phyloP scores from a whole-genome alignment of 2,113 vertebrate species.

The Tragelaphus strepsiceros region DNA sequence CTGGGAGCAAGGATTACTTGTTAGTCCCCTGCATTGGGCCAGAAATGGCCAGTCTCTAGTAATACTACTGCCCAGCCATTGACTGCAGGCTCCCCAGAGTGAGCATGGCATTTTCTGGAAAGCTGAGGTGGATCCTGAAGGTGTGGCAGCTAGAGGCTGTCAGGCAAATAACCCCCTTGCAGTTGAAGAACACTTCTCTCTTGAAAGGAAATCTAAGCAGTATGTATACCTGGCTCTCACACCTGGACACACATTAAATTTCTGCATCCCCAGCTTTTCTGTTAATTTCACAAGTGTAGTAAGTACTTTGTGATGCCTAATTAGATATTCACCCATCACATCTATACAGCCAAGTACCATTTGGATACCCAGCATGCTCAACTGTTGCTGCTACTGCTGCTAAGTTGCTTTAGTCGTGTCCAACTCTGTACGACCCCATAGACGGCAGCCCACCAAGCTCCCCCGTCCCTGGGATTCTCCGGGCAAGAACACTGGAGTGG shows the following conservation, averaged over 20 bases:
- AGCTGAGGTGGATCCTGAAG: background rate
- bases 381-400: no score
- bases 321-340: background rate
- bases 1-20: background rate
- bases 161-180: background rate
- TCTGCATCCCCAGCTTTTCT: background rate
- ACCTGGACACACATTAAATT: background rate
- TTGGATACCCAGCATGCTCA: background rate
- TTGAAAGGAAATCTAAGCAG: background rate
- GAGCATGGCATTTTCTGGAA: background rate
- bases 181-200: background rate
- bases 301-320: background rate
- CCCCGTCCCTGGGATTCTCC: no score
- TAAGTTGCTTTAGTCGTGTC: no score
- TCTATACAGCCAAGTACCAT: background rate
- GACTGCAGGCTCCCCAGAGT: background rate
- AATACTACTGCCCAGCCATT: background rate
- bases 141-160: background rate
- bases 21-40: background rate
- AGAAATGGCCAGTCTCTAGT: background rate
- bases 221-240: background rate
- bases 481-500: no score
- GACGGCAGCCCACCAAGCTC: no score
- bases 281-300: background rate
- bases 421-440: no score